Evolutionary conservation across 2,888 invertebrate species (phyloP).

Genomic region (Pandemis cinnamomeana): DNA sequence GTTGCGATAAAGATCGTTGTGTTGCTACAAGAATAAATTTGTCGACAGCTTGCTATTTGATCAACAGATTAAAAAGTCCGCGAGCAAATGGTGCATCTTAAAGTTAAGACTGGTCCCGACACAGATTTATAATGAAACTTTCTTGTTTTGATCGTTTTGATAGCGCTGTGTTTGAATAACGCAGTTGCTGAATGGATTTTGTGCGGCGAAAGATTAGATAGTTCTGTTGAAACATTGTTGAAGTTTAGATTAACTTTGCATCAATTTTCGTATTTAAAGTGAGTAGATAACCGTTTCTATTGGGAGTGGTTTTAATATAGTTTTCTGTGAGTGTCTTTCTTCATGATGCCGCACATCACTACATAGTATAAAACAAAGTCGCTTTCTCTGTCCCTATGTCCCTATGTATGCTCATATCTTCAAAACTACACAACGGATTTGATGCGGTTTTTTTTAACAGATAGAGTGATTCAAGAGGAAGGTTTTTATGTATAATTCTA

Average conservation of each 20-base stretch:
- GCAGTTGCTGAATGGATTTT: constrained; percentile 13
- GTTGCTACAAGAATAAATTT: constrained; percentile 77
- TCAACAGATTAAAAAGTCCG: constrained; percentile 76
- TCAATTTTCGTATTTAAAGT: neutral
- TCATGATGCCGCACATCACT: too few relatives aligned
- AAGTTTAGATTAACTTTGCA: constrained; percentile 14
- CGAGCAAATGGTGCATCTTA: constrained; percentile 69
- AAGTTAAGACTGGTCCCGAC: constrained; percentile 56
- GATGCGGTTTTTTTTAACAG: too few relatives aligned
- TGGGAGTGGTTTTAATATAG: neutral
- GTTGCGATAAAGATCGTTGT: constrained; percentile 67
- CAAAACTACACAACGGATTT: too few relatives aligned
- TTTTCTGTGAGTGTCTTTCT: neutral
- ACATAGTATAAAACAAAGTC: too few relatives aligned
- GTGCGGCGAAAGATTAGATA: constrained; percentile 9
- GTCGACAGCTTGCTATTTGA: constrained; percentile 76
- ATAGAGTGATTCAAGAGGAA: too few relatives aligned
- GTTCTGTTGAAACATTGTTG: constrained; percentile 3
- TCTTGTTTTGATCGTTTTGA: constrained; percentile 39
- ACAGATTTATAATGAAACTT: constrained; percentile 40
- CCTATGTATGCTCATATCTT: too few relatives aligned
- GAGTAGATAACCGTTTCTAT: neutral
- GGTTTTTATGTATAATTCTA: too few relatives aligned
- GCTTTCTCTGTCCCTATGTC: too few relatives aligned
- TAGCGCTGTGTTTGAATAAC: constrained; percentile 31